Conservation (phyloP, 1,140 invertebrate genomes). For the Cotesia vestalis region DNA sequence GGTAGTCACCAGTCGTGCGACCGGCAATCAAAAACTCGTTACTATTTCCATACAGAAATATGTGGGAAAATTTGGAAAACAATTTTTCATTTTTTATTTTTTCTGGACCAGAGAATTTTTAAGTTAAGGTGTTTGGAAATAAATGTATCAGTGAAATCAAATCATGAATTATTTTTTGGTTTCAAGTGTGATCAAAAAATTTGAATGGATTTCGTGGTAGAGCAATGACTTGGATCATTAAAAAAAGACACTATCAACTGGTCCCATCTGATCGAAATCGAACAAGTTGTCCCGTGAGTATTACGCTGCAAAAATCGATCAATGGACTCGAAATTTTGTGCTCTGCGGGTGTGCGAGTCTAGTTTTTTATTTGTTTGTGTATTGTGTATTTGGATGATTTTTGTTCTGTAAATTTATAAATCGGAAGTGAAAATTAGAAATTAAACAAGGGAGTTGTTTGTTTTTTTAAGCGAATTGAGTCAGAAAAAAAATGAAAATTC, state of each 20-base stretch:
- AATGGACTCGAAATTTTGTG: conserved; percentile 36
- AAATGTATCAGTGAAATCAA: not conserved
- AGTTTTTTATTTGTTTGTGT: conserved; percentile 7
- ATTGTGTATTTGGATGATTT: not conserved
- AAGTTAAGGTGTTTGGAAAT: too few species aligned
- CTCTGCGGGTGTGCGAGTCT: conserved; percentile 29
- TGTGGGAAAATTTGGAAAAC: too few species aligned
- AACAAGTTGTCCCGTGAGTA: conserved; percentile 38
- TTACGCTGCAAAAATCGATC: conserved; percentile 42
- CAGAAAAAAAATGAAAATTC: too few species aligned
- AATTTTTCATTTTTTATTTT: too few species aligned
- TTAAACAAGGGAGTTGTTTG: too few species aligned
- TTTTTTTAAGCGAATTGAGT: too few species aligned
- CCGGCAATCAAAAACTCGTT: too few species aligned
- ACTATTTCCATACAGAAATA: too few species aligned
- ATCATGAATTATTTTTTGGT: not conserved
- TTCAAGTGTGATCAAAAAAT: conserved; percentile 24
- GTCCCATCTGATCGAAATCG: conserved; percentile 33
- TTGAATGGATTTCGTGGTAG: conserved; percentile 38
- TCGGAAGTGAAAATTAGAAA: too few species aligned
- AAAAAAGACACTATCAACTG: conserved; percentile 25
- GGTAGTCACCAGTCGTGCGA: too few species aligned
- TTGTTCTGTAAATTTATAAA: not conserved
- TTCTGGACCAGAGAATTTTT: too few species aligned
- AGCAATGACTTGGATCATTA: conserved; percentile 15